Conservation (phyloP, 1,140 invertebrate species). For the Cydia amplana region DNA sequence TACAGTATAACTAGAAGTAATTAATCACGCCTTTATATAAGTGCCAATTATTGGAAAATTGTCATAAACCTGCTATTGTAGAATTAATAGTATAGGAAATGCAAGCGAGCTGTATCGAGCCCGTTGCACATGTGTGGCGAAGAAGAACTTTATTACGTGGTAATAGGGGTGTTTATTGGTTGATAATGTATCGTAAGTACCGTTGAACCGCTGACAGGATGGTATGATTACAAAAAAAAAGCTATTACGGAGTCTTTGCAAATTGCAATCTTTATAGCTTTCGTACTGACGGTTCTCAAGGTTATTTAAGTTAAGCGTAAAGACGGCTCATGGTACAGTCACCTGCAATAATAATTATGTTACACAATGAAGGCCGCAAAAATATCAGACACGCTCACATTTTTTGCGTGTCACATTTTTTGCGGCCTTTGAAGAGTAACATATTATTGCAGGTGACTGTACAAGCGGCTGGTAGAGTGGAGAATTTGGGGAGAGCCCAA, state of each 20-base stretch:
- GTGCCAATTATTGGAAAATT: slow-evolving; percentile 7
- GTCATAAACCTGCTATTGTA: slow-evolving; percentile 8
- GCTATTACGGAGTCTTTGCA: background rate
- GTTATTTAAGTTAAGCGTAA: no score
- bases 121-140: background rate
- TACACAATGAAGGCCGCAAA: no score
- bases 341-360: no score
- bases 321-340: no score
- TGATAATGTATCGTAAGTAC: background rate
- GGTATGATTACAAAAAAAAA: background rate
- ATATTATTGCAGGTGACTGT: no score
- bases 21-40: background rate
- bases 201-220: background rate
- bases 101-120: background rate
- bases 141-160: background rate
- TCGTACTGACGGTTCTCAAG: background rate
- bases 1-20: background rate
- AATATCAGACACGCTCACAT: no score
- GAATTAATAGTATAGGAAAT: slow-evolving; percentile 3
- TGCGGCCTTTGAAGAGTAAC: no score
- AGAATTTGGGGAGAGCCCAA: no score
- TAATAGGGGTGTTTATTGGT: background rate
- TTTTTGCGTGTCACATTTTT: no score
- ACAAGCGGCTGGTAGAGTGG: no score
- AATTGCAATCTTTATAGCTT: background rate